Evolutionary conservation across 2,888 invertebrate genomes (phyloP), one percentile per base, ranked within the genome.

Genomic region (Troides aeacus): DNA sequence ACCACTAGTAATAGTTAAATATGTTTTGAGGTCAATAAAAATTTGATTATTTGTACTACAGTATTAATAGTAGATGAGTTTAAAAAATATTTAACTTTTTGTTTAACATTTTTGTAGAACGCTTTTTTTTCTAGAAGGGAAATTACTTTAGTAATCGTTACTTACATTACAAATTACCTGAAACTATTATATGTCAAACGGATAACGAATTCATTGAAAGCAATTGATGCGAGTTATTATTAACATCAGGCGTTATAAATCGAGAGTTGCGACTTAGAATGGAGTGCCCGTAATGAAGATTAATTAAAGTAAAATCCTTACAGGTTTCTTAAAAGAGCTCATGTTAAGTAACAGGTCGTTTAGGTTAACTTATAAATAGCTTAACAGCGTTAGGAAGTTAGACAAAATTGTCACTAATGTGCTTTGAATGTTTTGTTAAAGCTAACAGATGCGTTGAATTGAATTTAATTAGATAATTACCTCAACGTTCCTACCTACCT

Each of bases 271-370:
- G 53, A 66, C 65, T 69, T 42, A 21, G 58, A 57, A 69, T 57
- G 65, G 59, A 70, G 66, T 66, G 62, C 57, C 3, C 30, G 24
- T 66, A 70, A 70, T 66, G 70, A 70, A 63, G 70, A 70, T 70
- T 70, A 70, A 70, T 70, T 46, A 46, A 62, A 61, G 62, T 42
- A 30, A 57, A 46, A 46, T 12, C 15, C 66, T 53, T 66, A 58
- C 58, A 58, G 65, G 66, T 70, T 70, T 58, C 65, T 30, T 65
- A 39, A 64, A 63, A 64, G 59, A 62, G 66, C 59, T 66, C 62
- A 58, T 66, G 66, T 70, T 66, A 70, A 62, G 66, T 66, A 62
- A 70, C 39, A 62, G 50, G 61, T 66, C 69, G 59, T 62, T 69
- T 62, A 66, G 36, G 66, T 50, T 42, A 68, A 42, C 15, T 69